Evolutionary conservation across 2,888 invertebrate species (phyloP), one percentile per base, ranked within the genome.

Genomic region (Abrostola tripartita): DNA sequence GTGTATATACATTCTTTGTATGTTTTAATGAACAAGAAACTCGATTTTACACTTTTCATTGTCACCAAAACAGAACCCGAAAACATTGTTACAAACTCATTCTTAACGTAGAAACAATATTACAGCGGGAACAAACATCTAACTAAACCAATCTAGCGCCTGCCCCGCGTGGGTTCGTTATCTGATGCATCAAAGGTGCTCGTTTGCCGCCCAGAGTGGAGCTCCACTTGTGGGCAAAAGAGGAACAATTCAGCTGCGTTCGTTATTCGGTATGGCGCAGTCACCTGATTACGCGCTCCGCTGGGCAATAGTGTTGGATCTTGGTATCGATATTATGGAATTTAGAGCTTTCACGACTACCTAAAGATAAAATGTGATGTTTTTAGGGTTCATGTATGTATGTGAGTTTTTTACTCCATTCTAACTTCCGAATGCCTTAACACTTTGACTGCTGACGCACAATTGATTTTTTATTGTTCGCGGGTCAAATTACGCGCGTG

Each of bases 201-300:
- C 50, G 54, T 62, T 62, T 54, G 59, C 63, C 80, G 80, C 82
- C 24, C n/a, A 1, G 8, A 81, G 64, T 81, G 73, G 64, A 53
- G 47, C 78, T 62, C 61, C 55, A 78, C 78, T 71, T 53, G 70
- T 59, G 75, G 73, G 72, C 61, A 75, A 79, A 81, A 82, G 83
- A 81, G 83, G 86, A 85, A 85, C 85, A 85, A 84, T 86, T 85
- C 85, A 78, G 83, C 81, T 82, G 75, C 82, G 86, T 87, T 88
- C 88, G 87, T 88, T 88, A 89, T 89, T 88, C 89, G 87, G 85
- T 84, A 83, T 76, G 81, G 82, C 81, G 74, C 79, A 88, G 88
- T 88, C 88, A 88, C 87, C 88, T 90, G 89, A 90, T 90, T 89
- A 89, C 88, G 81, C 88, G 89, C 90, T 88, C 82, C 84, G 81